phyloP scores from a whole-genome alignment of 2,888 invertebrate species.

The Eristalis pertinax region DNA sequence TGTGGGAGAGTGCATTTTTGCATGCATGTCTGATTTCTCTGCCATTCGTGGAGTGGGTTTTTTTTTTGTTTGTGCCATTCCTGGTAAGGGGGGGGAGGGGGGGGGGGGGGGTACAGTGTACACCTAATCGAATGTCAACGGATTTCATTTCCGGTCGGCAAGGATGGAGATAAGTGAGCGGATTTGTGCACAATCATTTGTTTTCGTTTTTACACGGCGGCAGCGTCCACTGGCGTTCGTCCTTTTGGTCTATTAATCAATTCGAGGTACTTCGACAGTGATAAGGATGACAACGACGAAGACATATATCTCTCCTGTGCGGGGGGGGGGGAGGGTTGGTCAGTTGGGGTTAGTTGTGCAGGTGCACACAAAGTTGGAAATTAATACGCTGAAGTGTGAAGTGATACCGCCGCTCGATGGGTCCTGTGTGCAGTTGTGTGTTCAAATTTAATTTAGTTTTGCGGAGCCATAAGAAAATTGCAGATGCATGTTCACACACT shows the following conservation, averaged over 20 bases:
- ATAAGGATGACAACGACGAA: slow-evolving; percentile 70
- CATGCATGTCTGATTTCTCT: slow-evolving; percentile 31
- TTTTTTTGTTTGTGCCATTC: not conserved
- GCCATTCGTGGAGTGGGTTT: too few species aligned
- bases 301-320: slow-evolving; percentile 45
- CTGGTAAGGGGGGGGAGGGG: too few species aligned
- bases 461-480: slow-evolving; percentile 40
- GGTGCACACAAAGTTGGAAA: slow-evolving; percentile 46
- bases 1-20: slow-evolving; percentile 45
- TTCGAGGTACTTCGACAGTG: slow-evolving; percentile 58
- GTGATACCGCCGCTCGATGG: not conserved
- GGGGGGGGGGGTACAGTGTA: too few species aligned
- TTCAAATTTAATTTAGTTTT: slow-evolving; percentile 63
- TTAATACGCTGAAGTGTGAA: slow-evolving; percentile 53
- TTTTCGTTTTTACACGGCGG: slow-evolving; percentile 53
- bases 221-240: slow-evolving; percentile 43
- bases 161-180: slow-evolving; percentile 59
- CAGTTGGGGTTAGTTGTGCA: slow-evolving; percentile 20
- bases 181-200: slow-evolving; percentile 69
- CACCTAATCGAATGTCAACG: slow-evolving; percentile 71
- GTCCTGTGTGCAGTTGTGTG: slow-evolving; percentile 49
- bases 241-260: slow-evolving; percentile 69
- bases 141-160: slow-evolving; percentile 65
- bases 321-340: not conserved
- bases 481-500: slow-evolving; percentile 58